Evolutionary conservation across 2,888 invertebrate species (phyloP).

Genomic region (Amiota communis): DNA sequence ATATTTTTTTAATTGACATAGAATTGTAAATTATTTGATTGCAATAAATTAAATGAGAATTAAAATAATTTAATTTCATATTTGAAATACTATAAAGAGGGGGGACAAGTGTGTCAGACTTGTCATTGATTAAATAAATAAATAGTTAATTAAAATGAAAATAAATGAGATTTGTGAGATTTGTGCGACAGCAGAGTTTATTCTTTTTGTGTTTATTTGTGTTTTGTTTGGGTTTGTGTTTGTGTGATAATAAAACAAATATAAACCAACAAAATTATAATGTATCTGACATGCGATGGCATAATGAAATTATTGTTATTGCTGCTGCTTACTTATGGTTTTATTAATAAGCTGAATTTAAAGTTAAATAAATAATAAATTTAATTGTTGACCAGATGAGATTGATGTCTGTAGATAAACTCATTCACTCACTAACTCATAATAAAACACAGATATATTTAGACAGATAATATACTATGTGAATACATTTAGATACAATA

Average conservation of each 20-base stretch:
- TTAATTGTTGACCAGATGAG: too few species aligned
- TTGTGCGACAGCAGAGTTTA: background rate
- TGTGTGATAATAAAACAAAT: background rate
- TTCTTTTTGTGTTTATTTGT: background rate
- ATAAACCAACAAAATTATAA: background rate
- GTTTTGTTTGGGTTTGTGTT: background rate
- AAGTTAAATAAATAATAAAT: conserved; percentile 12
- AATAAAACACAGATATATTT: too few species aligned
- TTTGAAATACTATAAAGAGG: background rate
- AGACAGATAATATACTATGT: too few species aligned
- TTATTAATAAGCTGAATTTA: conserved; percentile 17
- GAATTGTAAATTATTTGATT: too few species aligned
- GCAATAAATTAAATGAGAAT: too few species aligned
- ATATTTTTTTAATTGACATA: too few species aligned
- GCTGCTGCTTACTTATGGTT: background rate
- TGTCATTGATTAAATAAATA: conserved; percentile 14
- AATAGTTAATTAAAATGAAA: conserved; percentile 26
- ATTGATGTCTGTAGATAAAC: too few species aligned
- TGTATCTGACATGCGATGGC: background rate
- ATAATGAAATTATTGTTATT: background rate
- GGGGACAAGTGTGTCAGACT: background rate
- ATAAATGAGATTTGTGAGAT: conserved; percentile 15
- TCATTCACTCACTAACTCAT: too few species aligned
- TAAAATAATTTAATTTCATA: too few species aligned
- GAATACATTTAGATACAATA: too few species aligned